These are phyloP conservation scores for Onychorhynchus coronatus DNA, from an alignment of 2,113 vertebrate genomes.

Conservation along the genomic window DNA sequence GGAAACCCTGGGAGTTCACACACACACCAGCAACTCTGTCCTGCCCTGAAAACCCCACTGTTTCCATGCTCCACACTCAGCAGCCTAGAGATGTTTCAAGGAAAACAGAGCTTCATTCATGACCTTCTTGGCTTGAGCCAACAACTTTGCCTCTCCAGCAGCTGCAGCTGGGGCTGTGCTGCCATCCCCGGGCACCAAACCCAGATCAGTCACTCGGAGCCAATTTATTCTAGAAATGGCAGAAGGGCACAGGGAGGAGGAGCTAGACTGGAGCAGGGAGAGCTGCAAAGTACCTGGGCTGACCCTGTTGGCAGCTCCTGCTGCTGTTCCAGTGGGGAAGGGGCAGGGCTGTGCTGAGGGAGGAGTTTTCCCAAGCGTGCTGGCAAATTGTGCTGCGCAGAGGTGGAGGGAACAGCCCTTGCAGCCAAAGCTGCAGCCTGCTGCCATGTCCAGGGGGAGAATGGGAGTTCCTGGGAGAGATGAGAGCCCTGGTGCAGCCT, in stretches of 20 bases:
- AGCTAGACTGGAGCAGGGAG: not conserved
- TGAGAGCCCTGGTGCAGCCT: not conserved
- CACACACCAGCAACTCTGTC: not conserved
- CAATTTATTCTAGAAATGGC: not conserved
- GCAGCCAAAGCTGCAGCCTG: not conserved
- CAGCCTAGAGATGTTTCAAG: not conserved
- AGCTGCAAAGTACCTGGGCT: not conserved
- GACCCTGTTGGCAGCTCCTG: not conserved
- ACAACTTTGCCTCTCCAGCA: not conserved
- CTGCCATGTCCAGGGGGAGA: not conserved
- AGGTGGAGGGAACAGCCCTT: not conserved
- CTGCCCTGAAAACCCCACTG: rapidly evolving
- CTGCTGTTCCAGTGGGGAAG: not conserved
- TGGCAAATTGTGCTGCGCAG: not conserved
- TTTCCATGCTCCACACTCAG: not conserved
- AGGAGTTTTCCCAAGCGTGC: not conserved
- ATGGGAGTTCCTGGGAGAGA: not conserved
- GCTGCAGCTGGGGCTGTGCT: not conserved
- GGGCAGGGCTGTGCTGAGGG: not conserved
- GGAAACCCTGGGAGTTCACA: not conserved
- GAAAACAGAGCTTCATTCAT: slow-evolving; percentile 17
- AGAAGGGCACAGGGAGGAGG: not conserved
- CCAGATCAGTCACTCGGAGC: not conserved
- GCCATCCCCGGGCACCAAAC: not conserved
- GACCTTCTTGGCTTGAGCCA: not conserved